Base-by-base conservation (phyloP, 2,113 vertebrate species). In the Apteryx owenii region DNA sequence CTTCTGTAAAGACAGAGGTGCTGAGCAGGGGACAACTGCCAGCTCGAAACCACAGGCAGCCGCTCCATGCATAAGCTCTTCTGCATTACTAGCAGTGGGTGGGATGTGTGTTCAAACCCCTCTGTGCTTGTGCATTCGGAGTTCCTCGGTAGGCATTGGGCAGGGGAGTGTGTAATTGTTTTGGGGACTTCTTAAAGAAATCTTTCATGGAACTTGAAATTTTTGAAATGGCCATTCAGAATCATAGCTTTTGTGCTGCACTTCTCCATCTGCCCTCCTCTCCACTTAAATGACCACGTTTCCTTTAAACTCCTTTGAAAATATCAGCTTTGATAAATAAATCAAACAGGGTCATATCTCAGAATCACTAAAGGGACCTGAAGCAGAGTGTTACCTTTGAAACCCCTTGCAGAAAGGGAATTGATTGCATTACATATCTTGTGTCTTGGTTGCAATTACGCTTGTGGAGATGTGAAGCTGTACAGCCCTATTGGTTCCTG, bases 261-360 rank as follows among this genome's bases (percentile, higher is more conserved):
- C 19, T 22, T 83, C 60, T 66, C 36, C 64, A 22, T 36, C 51
- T 40, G 23, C 28, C 22, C 73, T 88, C 36, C 46, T 22, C 73
- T 88, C 36, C 42, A 58, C 56, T 12, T 60, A 42, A 38, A 69
- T 76, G 79, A 68, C 73, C 5, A 0, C 4, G 53, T 48, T 93
- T 36, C 42, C 44, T 88, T 65, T 85, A 83, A 82, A 88, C 5
- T 26, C 71, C 62, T 88, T 85, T 80, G 75, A 90, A 94, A 93
- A 72, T 9, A 61, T 11, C 54, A 61, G 38, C 82, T 96, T 94
- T 97, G 76, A 80, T 93, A 88, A 89, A 85, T 81, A 64, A 91
- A 95, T 76, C 81, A 85, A 75, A 61, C 58, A 56, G 5, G 38
- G 61, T 21, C 12, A 8, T 69, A 15, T 28, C 65, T 79, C 33